Percentiles rank a stretch among this genome's conserved stretches.
These are phyloP conservation scores for Muscina levida DNA, from an alignment of 2,888 invertebrate species.

Conservation along the genomic window DNA sequence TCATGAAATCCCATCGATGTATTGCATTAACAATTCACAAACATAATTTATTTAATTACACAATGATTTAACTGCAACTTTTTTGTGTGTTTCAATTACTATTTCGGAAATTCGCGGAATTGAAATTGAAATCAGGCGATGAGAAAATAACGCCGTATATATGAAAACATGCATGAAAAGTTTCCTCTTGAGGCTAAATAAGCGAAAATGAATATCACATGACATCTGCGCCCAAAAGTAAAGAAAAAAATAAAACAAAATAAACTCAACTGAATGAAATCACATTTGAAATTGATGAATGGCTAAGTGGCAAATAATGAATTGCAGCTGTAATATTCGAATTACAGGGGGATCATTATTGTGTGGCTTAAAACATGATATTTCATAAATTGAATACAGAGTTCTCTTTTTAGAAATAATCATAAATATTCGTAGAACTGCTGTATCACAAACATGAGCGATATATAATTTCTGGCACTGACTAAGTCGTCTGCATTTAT, in stretches of 20 bases:
- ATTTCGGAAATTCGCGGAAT: conserved; percentile 57
- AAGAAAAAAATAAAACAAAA: too few species aligned
- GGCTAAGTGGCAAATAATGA: background rate
- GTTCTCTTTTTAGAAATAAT: too few species aligned
- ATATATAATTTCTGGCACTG: too few species aligned
- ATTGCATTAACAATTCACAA: background rate
- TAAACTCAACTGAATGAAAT: conserved; percentile 9
- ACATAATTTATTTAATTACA: background rate
- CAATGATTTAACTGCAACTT: conserved; percentile 19
- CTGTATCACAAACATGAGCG: too few species aligned
- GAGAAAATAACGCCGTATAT: conserved; percentile 38
- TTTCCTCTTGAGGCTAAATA: background rate
- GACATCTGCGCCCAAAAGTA: background rate
- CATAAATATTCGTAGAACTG: too few species aligned
- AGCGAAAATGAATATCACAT: background rate
- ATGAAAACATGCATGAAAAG: conserved; percentile 14
- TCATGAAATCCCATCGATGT: too few species aligned
- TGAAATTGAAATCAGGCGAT: conserved; percentile 27
- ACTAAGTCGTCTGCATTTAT: too few species aligned
- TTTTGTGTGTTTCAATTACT: conserved; percentile 53
- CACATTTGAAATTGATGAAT: background rate
- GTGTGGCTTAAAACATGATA: too few species aligned
- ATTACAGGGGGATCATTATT: background rate
- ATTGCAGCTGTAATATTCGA: background rate
- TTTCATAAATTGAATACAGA: too few species aligned